phyloP scores from a whole-genome alignment of 2,113 vertebrate species.

The Pachyramphus minor region DNA sequence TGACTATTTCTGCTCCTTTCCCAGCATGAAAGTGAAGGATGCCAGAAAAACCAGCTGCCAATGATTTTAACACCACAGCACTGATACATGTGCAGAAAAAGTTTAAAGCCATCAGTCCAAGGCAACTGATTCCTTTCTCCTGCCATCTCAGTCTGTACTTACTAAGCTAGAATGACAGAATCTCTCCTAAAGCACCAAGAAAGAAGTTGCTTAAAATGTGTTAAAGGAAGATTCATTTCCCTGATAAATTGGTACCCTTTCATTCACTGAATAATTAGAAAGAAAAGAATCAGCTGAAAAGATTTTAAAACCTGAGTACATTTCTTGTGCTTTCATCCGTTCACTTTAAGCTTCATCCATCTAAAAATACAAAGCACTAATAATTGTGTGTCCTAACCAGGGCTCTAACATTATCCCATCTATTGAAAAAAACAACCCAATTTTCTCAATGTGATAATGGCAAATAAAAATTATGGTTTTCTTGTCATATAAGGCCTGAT shows the following conservation, averaged over 20 bases:
- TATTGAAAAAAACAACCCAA: neutral
- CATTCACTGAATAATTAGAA: neutral
- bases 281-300: neutral
- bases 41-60: neutral
- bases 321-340: neutral
- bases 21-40: accelerated
- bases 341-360: neutral
- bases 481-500: neutral
- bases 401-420: neutral
- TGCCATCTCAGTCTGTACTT: neutral
- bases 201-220: neutral
- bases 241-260: neutral
- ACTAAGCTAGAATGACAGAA: neutral
- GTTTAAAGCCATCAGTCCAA: neutral
- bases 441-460: neutral
- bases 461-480: neutral
- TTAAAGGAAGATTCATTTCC: neutral
- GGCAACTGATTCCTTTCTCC: neutral
- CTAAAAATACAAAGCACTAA: neutral
- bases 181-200: neutral
- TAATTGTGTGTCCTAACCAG: neutral
- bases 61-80: neutral
- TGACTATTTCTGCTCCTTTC: neutral
- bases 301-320: neutral
- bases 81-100: neutral